phyloP scores from a whole-genome alignment of 2,888 invertebrate genomes.

The Belgica antarctica region DNA sequence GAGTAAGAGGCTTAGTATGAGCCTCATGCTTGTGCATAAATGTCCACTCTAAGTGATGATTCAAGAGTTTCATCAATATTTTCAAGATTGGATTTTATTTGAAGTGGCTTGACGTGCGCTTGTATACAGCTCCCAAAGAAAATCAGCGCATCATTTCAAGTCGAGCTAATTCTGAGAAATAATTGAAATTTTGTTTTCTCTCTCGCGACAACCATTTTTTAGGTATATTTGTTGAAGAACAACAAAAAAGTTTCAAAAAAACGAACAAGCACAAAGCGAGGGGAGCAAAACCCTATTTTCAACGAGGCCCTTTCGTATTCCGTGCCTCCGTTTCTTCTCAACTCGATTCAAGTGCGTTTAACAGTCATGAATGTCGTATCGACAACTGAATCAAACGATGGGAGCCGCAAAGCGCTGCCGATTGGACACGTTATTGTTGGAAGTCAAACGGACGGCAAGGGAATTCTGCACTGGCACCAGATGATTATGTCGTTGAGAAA shows the following conservation, averaged over 20 bases:
- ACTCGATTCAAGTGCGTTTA: slow-evolving; percentile 73
- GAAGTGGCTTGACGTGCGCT: no score
- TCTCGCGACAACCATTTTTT: slow-evolving; percentile 40
- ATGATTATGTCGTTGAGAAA: slow-evolving; percentile 77
- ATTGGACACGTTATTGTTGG: slow-evolving; percentile 80
- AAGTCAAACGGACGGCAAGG: slow-evolving; percentile 67
- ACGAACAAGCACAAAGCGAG: slow-evolving; percentile 72
- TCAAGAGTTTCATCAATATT: neutral
- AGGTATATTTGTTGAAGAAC: slow-evolving; percentile 76
- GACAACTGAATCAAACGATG: slow-evolving; percentile 48
- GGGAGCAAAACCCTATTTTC: slow-evolving; percentile 73
- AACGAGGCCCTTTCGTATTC: slow-evolving; percentile 84
- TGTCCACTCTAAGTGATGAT: neutral
- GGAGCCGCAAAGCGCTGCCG: slow-evolving; percentile 59
- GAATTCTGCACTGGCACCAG: slow-evolving; percentile 77
- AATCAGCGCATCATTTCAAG: no score
- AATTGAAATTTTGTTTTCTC: no score
- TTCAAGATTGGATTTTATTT: neutral
- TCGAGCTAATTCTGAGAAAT: no score
- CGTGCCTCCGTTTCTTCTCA: slow-evolving; percentile 66
- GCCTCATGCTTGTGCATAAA: slow-evolving; percentile 14
- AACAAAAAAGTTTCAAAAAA: slow-evolving; percentile 80
- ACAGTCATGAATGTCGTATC: slow-evolving; percentile 59
- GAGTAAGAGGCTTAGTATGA: neutral
- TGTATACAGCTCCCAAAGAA: no score